phyloP scores from a whole-genome alignment of 2,888 invertebrate species.

The Anodontia alba region DNA sequence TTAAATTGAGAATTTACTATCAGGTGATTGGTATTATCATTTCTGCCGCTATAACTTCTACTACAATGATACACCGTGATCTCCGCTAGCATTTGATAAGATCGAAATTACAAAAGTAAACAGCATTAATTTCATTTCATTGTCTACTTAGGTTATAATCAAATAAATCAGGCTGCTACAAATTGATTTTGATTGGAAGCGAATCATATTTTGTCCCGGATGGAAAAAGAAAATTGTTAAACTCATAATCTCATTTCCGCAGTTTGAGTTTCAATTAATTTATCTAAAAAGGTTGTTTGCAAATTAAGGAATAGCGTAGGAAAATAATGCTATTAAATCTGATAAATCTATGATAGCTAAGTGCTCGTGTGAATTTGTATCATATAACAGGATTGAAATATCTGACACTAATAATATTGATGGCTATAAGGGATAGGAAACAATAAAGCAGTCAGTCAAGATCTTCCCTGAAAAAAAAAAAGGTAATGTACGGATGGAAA shows the following conservation, averaged over 20 bases:
- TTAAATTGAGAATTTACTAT: conserved; percentile 12
- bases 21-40: conserved; percentile 14
- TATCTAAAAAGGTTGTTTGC: conserved; percentile 21
- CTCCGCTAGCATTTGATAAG: conserved; percentile 38
- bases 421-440: neutral
- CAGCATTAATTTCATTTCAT: conserved; percentile 51
- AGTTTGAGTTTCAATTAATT: conserved; percentile 20
- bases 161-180: conserved; percentile 54
- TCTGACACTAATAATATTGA: neutral
- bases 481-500: too few relatives aligned
- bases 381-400: conserved; percentile 8
- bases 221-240: conserved; percentile 40
- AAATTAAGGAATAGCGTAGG: conserved; percentile 7
- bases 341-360: conserved; percentile 7
- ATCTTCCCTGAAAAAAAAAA: too few relatives aligned
- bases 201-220: conserved; percentile 49
- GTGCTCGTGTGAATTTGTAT: conserved; percentile 13
- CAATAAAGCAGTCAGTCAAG: too few relatives aligned
- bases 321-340: conserved; percentile 4
- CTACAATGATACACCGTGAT: neutral
- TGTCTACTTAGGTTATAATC: conserved; percentile 37
- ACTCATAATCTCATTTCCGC: conserved; percentile 57
- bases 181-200: conserved; percentile 53
- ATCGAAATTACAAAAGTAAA: conserved; percentile 64
- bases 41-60: neutral